Base-by-base conservation (phyloP, 2,888 invertebrate species). In the Vesta saturnalis region DNA sequence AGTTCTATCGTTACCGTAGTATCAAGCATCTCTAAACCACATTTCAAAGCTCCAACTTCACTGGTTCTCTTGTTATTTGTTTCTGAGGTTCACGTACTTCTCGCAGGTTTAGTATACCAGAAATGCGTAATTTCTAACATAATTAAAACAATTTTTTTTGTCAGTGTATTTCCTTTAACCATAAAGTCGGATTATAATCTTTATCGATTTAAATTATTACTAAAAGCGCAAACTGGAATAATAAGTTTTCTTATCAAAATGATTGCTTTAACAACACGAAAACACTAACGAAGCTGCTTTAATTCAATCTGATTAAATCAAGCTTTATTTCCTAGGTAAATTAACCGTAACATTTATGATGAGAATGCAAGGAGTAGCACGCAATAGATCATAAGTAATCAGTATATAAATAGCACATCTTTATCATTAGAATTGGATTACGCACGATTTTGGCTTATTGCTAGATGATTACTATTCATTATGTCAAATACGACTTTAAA, bases 11-110 rank as follows among this genome's bases (percentile, higher is more conserved):
- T 49, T 49, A 49, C 47, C 47, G 18, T 15, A 39, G 39, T 39
- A 39, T 39, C 39, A 39, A 39, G 39, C 39, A 39, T 39, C 39
- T 4, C 39, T 4, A 49, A 49, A 49, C 15, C 47, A 18, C 47
- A 49, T 49, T 49, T 49, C 47, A 49, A 49, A 49, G 18, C 18
- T n/a, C 14, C 8, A 49, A 49, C 47, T 49, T 49, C 39, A n/a
- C 8, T 39, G 39, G 12, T 39, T 39, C 39, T 39, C 39, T 39
- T 39, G 39, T 39, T 39, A 39, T 10, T 39, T 23, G 23, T 23
- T 39, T 39, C 12, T 39, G 2, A 39, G 39, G 39, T 39, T n/a
- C 12, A n/a, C n/a, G 8, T 39, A 39, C 12, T 39, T 39, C 39
- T 39, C 39, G n/a, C 39, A 39, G 39, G 39, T 39, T 39, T n/a